These are phyloP conservation scores for Xerus rutilus DNA, from an alignment of 2,797 vertebrate genomes.

Conservation along the genomic window DNA sequence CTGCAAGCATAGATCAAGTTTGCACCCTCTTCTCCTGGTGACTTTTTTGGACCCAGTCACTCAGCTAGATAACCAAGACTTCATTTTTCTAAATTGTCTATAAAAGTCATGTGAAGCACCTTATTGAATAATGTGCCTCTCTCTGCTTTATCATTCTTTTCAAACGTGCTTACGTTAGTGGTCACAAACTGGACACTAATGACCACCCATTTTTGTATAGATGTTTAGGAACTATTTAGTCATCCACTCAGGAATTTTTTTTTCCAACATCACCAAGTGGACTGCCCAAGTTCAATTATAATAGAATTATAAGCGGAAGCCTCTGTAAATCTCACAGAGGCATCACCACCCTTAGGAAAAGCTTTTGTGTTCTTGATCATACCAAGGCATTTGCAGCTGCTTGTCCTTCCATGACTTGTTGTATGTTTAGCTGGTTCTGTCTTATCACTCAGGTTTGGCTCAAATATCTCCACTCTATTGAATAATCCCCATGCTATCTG, in stretches of 20 bases:
- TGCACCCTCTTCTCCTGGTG: background rate
- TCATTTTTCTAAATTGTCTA: conserved; percentile 36
- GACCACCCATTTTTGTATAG: background rate
- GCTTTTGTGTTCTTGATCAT: background rate
- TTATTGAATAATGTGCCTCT: background rate
- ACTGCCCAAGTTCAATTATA: background rate
- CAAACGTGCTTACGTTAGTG: background rate
- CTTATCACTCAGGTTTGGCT: background rate
- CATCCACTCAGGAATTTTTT: background rate
- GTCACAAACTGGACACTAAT: background rate
- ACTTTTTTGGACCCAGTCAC: background rate
- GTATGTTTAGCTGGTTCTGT: background rate
- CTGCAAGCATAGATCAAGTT: conserved; percentile 1
- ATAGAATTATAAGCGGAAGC: background rate
- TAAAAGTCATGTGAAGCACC: background rate
- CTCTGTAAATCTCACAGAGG: background rate
- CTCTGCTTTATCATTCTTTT: background rate
- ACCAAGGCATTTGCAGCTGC: background rate
- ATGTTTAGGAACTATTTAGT: conserved; percentile 23
- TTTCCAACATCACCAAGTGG: background rate
- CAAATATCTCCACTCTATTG: background rate
- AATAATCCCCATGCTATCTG: background rate
- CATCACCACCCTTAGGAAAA: background rate
- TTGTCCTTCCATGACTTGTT: background rate
- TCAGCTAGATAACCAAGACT: background rate